Base-by-base conservation (phyloP, 2,797 vertebrate species). In the Arctocebus calabarensis region DNA sequence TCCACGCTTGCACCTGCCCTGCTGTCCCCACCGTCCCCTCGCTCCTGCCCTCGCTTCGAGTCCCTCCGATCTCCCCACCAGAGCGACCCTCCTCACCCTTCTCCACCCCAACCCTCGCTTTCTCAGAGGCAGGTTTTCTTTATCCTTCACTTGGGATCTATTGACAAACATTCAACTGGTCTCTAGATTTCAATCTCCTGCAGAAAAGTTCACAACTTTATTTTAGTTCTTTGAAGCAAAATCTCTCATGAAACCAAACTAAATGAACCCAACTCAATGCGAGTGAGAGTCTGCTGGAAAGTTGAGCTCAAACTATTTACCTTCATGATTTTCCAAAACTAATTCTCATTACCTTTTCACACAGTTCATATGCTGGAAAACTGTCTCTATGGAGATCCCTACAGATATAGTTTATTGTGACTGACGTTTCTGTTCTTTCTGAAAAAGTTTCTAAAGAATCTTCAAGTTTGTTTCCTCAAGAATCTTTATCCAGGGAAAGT, bases 311-410 rank as follows among this genome's bases (percentile, higher is more conserved):
- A 48, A 77, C 10, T 14, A 68, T 70, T 61, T 68, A 52, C 32
- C 5, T 59, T 84, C 45, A 66, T 55, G 59, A 89, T 89, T 96
- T 93, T 89, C 43, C 27, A 43, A 79, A 95, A 93, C 68, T 84
- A 70, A 66, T 57, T 88, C 10, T 20, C 5, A 27, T 55, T 59
- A 57, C 1, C 22, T 3, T 48, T 57, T 93, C 13, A 88, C 32
- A 82, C 3, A 71, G 23, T 23, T 52, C 43, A 34, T n/a, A 25
- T 81, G 48, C 32, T 20, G 22, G 16, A 5, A 91, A 86, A 84
- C 75, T 55, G 6, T 0, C 59, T 59, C n/a, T 5, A 22, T 48
- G 34, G 16, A 61, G 5, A 55, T 90, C 7, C 17, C 45, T 45
- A 52, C 17, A 83, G 4, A 62, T 77, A 13, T 45, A 75, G 3